Evolutionary conservation across 1,140 invertebrate genomes (phyloP), one percentile per base, ranked within the genome.

Genomic region (Sycophaga agraensis): DNA sequence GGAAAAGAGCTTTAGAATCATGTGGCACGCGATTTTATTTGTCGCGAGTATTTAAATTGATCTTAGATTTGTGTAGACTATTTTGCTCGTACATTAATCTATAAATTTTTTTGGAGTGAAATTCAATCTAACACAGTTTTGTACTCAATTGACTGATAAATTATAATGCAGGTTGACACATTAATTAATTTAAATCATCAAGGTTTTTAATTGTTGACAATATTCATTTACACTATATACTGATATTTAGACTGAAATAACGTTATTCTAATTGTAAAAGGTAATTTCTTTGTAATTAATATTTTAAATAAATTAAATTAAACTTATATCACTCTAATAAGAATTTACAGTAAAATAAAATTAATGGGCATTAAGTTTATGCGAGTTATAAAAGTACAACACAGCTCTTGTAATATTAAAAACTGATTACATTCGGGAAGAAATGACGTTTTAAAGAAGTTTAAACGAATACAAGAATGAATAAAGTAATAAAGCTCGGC

Each of bases 291-390:
- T 11, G 5, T 34, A 11, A 31, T 31, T 31, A 31, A 31, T 31
- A 4, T 39, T 39, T 39, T 39, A 39, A 39, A 39, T 11, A 8
- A 9, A 14, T 39, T 39, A 39, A 39, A 11, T 39, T 40, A 37
- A 12, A 49, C 49, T 58, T 35, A 58, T 31, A 28, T 58, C 39
- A 58, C 56, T 58, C 56, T 45, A 58, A 58, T 49, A 55, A 48
- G 48, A 50, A 28, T 50, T 50, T 34, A 35, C 21, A 34, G 6
- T 24, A 16, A 19, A 21, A 37, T 22, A 22, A 21, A n/a, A 35
- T 56, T 34, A 45, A 48, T 35, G 54, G 54, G 55, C 55, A 57
- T 57, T 57, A 57, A 5, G 9, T 43, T 46, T 6, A 35, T 6
- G 31, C 42, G 55, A 24, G 35, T 11, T 8, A 51, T 37, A 24